phyloP scores from a whole-genome alignment of 64 coral and sea anemone species.

The Pachyseris speciosa region DNA sequence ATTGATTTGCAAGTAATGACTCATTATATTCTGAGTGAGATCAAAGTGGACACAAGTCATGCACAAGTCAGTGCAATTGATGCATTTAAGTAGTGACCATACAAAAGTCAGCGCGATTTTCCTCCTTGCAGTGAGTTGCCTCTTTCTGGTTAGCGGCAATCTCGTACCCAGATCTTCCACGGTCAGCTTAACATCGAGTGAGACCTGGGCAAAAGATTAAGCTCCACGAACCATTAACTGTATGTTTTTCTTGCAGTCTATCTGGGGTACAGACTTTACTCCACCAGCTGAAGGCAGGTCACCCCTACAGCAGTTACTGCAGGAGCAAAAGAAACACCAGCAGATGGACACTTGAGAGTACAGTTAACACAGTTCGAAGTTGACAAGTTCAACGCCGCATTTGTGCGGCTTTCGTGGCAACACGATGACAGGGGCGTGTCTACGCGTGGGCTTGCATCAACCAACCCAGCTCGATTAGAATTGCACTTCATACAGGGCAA shows the following conservation, averaged over 20 bases:
- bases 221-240: too few species aligned
- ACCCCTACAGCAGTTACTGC: slow-evolving; percentile 60
- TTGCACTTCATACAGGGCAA: background rate
- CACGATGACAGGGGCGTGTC: background rate
- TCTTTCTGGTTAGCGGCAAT: too few species aligned
- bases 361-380: background rate
- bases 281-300: slow-evolving; percentile 50
- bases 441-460: background rate
- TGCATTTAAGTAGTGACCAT: too few species aligned
- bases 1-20: background rate
- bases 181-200: background rate
- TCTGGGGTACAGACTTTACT: slow-evolving; percentile 66
- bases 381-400: slow-evolving; percentile 14
- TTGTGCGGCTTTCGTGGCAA: slow-evolving; percentile 13
- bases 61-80: too few species aligned
- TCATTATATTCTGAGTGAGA: background rate
- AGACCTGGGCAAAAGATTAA: background rate
- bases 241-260: slow-evolving; percentile 24
- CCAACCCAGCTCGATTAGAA: slow-evolving; percentile 23
- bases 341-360: slow-evolving; percentile 56
- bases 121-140: too few species aligned
- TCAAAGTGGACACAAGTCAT: background rate
- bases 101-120: too few species aligned
- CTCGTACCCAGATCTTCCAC: background rate
- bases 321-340: slow-evolving; percentile 73